Base-by-base conservation (phyloP, 2,797 vertebrate genomes). In the Dicrostonyx torquatus region DNA sequence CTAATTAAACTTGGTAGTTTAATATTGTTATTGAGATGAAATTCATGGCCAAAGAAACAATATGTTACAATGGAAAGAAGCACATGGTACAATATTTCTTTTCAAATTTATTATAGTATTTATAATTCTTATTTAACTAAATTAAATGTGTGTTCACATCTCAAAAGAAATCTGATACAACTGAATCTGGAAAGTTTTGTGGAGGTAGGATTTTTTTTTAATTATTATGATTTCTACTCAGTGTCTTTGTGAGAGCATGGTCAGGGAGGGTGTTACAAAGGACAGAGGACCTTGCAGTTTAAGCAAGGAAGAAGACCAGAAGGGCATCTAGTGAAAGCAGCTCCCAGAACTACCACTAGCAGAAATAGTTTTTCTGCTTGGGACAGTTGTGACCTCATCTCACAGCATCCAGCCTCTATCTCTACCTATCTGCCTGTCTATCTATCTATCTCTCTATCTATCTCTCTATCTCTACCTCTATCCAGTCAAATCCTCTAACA, bases 11-110 rank as follows among this genome's bases (percentile, higher is more conserved):
- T 12, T 62, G 58, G 43, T 76, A 68, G 72, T 94, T 93, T 79
- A 93, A 84, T 62, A 50, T 37, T 83, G 86, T 48, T 91, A 85
- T 79, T 93, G 82, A 95, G 45, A 82, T 55, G 18, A 91, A 77
- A n/a, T 90, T 96, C 66, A 62, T n/a, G 15, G 70, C 66, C 58
- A 97, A 87, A 96, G 50, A 95, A 94, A 60, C 86, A 85, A 75
- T 78, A 50, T 80, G n/a, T 82, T 77, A 83, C 17, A 89, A 48
- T 79, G n/a, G 53, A 96, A 85, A 94, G 29, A 68, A 70, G 92
- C 45, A 88, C 0, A 1, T 76, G 48, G 68, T 83, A 82, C 26
- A 68, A 26, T 64, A 73, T 83, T 95, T 93, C 83, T 92, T 92
- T 89, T 90, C 62, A 86, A 92, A 26, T 80, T 53, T 80, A 34